Conservation (phyloP, 2,888 invertebrate genomes). For the Apotomis betuletana region DNA sequence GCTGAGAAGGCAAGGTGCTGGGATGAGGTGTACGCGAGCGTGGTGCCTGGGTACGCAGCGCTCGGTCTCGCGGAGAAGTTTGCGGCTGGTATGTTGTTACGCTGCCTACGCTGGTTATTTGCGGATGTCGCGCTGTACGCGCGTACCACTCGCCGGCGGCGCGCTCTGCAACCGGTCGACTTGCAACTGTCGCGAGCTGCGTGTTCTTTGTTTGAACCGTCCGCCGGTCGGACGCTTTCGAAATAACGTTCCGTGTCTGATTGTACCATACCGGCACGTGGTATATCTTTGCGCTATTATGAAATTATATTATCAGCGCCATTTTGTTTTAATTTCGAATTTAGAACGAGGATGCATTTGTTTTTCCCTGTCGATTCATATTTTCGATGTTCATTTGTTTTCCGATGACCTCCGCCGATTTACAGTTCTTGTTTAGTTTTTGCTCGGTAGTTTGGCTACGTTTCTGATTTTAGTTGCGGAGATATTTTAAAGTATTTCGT, state of each 20-base stretch:
- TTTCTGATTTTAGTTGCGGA: slow-evolving; percentile 5
- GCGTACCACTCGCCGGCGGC: slow-evolving; percentile 12
- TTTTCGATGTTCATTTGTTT: slow-evolving; percentile 8
- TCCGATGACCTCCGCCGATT: background rate
- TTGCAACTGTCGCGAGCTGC: slow-evolving; percentile 51
- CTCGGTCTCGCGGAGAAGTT: slow-evolving; percentile 72
- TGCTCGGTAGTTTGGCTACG: background rate
- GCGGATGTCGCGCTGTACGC: slow-evolving; percentile 56
- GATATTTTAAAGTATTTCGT: slow-evolving; percentile 34
- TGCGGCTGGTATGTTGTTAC: slow-evolving; percentile 73
- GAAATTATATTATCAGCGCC: slow-evolving; percentile 20
- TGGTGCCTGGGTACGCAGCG: slow-evolving; percentile 74
- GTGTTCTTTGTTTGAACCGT: slow-evolving; percentile 73
- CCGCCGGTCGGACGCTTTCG: slow-evolving; percentile 66
- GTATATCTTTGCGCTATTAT: slow-evolving; percentile 45
- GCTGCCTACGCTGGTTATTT: slow-evolving; percentile 55
- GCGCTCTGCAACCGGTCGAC: slow-evolving; percentile 26
- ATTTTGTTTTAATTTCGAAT: slow-evolving; percentile 25
- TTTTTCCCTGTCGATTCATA: background rate
- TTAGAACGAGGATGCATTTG: slow-evolving; percentile 14
- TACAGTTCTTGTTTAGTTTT: background rate
- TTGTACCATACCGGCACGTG: slow-evolving; percentile 46
- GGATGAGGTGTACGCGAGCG: slow-evolving; percentile 77
- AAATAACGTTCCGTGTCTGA: slow-evolving; percentile 53
- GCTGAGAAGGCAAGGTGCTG: slow-evolving; percentile 76